Base-by-base conservation (phyloP, 2,797 vertebrate genomes). In the Pelochelys cantorii region DNA sequence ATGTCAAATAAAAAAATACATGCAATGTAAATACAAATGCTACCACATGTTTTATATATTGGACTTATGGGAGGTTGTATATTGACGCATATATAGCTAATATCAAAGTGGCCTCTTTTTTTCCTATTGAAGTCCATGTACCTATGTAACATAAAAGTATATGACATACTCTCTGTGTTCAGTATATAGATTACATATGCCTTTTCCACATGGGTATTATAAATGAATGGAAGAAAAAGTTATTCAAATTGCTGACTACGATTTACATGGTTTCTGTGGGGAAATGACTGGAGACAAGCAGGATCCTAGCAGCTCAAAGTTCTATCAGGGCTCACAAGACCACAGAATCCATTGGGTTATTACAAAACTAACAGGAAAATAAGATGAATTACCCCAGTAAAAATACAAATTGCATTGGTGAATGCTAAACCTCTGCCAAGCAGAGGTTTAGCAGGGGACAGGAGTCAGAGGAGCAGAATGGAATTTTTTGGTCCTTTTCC, bases 41-140 rank as follows among this genome's bases (percentile, higher is more conserved):
- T 53, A 11, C 23, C 75, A 3, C 2, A 18, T 0, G 0, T 0
- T 87, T 94, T 89, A 29, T 1, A 0, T 25, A 42, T 20, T 23
- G 57, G 14, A 37, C 4, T 68, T 88, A 20, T 3, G 3, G 23
- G 13, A 82, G 2, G 71, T 14, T 3, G 12, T 14, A 5, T 25
- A 34, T 8, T n/a, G 34, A 52, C 7, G 86, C 3, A 14, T 11
- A 2, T 1, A 10, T 15, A 55, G n/a, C 8, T 48, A 55, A 3
- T 3, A 88, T 60, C 68, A 85, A 71, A 83, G 7, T 31, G 2
- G 5, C 23, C 27, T 37, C 52, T 6, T 48, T 18, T 42, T 20
- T 42, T 10, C 5, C 11, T 13, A 1, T 31, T 90, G 77, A 31
- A 34, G 54, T 54, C 23, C 25, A 1, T 53, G 18, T 15, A 31